Percentiles rank a stretch among this genome's conserved stretches.
These are phyloP conservation scores for Delia radicum DNA, from an alignment of 1,140 invertebrate genomes.

Conservation along the genomic window DNA sequence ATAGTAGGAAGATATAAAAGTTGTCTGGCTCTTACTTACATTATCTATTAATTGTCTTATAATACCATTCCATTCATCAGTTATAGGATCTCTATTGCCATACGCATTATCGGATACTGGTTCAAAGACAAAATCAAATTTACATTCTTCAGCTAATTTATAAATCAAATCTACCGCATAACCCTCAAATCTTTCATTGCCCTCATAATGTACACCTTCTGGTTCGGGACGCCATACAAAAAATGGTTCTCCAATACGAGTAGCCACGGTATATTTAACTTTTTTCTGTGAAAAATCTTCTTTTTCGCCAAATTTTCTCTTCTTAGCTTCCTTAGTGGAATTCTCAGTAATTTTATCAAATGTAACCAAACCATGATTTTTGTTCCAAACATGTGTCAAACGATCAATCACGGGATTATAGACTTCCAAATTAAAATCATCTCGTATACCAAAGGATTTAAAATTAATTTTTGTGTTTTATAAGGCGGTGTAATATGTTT, in stretches of 20 bases:
- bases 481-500: constrained; percentile 40
- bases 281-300: constrained; percentile 45
- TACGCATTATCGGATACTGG: constrained; percentile 70
- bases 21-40: constrained; percentile 37
- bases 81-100: constrained; percentile 67
- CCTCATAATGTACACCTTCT: constrained; percentile 48
- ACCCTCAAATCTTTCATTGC: constrained; percentile 68
- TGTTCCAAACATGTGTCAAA: constrained; percentile 47
- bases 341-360: constrained; percentile 39
- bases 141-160: constrained; percentile 65
- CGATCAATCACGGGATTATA: constrained; percentile 57
- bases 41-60: constrained; percentile 78
- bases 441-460: constrained; percentile 71
- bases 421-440: constrained; percentile 74
- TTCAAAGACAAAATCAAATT: constrained; percentile 75
- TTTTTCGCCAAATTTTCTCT: constrained; percentile 33
- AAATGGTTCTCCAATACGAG: constrained; percentile 46
- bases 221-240: constrained; percentile 46
- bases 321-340: constrained; percentile 36
- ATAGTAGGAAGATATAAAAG: not conserved
- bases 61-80: constrained; percentile 82
- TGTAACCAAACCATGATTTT: constrained; percentile 36
- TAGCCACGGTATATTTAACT: constrained; percentile 42
- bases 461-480: constrained; percentile 61
- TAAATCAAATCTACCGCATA: constrained; percentile 76